These are phyloP conservation scores for Equus przewalskii DNA, from an alignment of 2,113 vertebrate species.

Conservation along the genomic window DNA sequence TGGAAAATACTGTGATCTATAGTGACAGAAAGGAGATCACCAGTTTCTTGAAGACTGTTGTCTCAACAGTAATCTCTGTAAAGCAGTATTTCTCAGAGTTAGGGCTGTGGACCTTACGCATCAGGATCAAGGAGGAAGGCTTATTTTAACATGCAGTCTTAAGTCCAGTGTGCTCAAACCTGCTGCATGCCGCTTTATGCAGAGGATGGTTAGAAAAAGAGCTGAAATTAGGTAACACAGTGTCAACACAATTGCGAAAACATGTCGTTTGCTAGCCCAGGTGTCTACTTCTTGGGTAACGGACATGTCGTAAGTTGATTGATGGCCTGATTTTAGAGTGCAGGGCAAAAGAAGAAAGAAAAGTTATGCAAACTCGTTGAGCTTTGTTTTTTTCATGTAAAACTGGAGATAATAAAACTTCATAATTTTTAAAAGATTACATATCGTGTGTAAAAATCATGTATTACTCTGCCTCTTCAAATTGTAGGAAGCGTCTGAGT, in stretches of 20 bases:
- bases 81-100: neutral
- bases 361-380: neutral
- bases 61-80: neutral
- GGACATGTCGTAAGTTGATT: neutral
- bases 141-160: neutral
- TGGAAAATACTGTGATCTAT: neutral
- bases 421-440: neutral
- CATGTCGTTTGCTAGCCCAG: neutral
- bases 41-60: neutral
- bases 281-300: neutral
- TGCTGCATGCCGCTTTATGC: neutral
- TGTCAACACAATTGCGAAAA: neutral
- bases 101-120: neutral
- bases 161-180: neutral
- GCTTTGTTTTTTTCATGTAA: neutral
- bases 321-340: neutral
- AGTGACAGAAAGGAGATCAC: neutral
- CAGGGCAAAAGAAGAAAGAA: conserved; percentile 11
- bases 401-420: neutral
- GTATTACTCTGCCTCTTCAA: neutral
- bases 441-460: neutral
- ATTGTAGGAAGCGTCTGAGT: neutral
- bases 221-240: neutral
- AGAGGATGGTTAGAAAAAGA: neutral
- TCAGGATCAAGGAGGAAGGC: too few relatives aligned